phyloP scores from a whole-genome alignment of 35 echinoderm and acorn worm genomes.

The Diadema setosum region DNA sequence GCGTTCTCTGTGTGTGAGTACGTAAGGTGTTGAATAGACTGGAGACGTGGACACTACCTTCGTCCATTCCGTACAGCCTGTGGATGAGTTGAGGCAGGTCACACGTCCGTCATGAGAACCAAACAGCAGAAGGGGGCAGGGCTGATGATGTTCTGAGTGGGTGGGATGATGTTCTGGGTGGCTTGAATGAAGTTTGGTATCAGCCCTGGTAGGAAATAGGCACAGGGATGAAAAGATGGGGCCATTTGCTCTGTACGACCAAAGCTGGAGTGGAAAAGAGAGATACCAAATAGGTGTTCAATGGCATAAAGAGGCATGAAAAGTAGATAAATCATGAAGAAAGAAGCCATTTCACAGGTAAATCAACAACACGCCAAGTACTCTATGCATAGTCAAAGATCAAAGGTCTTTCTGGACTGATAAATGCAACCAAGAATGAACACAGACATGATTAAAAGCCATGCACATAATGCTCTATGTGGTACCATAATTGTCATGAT shows the following conservation, averaged over 20 bases:
- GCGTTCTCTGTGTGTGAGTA: not conserved
- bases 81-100: conserved; percentile 25
- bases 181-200: not conserved
- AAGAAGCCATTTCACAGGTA: not conserved
- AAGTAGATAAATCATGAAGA: not conserved
- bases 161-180: not conserved
- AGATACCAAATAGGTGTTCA: not conserved
- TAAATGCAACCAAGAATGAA: not conserved
- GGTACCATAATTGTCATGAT: no score
- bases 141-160: not conserved
- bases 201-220: no score
- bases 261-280: conserved; percentile 32
- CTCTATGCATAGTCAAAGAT: not conserved
- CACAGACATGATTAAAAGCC: no score
- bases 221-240: conserved; percentile 79
- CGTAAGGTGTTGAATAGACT: conserved; percentile 53
- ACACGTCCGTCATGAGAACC: conserved; percentile 59
- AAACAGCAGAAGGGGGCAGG: conserved; percentile 33
- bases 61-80: conserved; percentile 32
- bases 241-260: conserved; percentile 25
- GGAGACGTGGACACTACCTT: not conserved
- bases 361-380: not conserved
- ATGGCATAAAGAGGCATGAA: not conserved
- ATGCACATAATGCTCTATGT: no score
- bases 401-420: not conserved